A percentile compares a stretch with the other conserved stretches of the same genome.
Evolutionary conservation across 2,888 invertebrate species (phyloP).

Genomic region (Chymomyza caudatula): DNA sequence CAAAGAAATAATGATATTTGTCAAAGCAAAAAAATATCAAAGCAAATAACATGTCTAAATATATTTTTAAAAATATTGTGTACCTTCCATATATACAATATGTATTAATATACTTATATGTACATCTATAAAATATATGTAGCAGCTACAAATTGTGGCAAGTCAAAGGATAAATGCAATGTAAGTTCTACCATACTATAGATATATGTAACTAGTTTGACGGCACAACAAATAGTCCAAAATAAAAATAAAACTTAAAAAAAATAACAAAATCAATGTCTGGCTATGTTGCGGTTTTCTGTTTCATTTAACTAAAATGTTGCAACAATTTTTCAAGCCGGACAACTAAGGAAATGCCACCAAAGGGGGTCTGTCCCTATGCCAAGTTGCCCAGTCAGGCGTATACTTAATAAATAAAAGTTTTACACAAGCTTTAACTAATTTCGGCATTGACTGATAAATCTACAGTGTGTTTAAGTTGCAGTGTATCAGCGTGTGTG

Average conservation of each 20-base stretch:
- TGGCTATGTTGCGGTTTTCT: neutral
- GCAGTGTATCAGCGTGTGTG: conserved; percentile 14
- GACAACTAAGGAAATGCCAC: neutral
- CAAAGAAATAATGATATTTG: neutral
- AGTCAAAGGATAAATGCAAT: neutral
- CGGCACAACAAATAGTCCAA: neutral
- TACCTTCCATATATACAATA: conserved; percentile 11
- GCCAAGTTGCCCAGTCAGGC: conserved; percentile 49
- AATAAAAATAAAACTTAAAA: neutral
- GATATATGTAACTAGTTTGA: neutral
- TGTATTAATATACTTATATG: neutral
- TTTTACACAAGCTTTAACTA: conserved; percentile 52
- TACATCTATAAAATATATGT: neutral
- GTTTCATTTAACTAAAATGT: neutral
- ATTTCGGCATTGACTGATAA: conserved; percentile 64
- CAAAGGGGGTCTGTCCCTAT: neutral
- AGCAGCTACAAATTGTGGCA: neutral
- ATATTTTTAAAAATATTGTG: conserved; percentile 5
- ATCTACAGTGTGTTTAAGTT: conserved; percentile 14
- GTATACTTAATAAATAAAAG: conserved; percentile 11
- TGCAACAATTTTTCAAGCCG: neutral
- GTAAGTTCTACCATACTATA: neutral
- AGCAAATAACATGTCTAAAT: conserved; percentile 25
- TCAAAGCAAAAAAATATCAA: neutral
- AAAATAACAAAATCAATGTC: neutral